phyloP scores from a whole-genome alignment of 1,140 invertebrate species.

The Drosophila persimilis region DNA sequence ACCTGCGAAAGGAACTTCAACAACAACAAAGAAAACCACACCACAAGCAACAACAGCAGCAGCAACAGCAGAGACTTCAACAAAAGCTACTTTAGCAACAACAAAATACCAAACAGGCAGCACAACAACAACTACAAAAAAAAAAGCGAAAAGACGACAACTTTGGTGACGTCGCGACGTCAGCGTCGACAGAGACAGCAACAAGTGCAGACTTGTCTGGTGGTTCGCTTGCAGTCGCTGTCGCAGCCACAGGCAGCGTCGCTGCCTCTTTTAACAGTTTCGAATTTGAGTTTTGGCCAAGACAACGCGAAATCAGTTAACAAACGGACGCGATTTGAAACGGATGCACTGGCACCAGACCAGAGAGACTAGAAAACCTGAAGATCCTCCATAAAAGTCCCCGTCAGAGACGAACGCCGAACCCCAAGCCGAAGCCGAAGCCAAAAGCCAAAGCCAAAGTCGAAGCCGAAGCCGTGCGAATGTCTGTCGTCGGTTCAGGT shows the following conservation, averaged over 20 bases:
- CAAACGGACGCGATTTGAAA: constrained; percentile 81
- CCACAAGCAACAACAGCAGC: constrained; percentile 15
- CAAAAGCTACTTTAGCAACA: constrained; percentile 10
- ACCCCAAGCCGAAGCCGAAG: neutral
- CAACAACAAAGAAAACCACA: neutral
- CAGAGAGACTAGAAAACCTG: constrained; percentile 21
- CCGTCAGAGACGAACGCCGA: constrained; percentile 9
- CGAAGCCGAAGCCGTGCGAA: constrained; percentile 44
- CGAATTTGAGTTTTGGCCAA: constrained; percentile 74
- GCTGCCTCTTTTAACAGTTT: constrained; percentile 58
- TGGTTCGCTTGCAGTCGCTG: constrained; percentile 61
- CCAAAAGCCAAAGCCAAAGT: constrained; percentile 8
- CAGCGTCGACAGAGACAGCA: constrained; percentile 21
- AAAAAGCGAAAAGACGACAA: constrained; percentile 75
- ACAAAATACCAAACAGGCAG: constrained; percentile 26
- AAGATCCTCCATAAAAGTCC: constrained; percentile 48
- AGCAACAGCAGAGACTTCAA: constrained; percentile 5
- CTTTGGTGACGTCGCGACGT: constrained; percentile 41
- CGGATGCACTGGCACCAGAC: constrained; percentile 57
- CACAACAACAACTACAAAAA: constrained; percentile 24
- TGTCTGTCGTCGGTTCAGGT: constrained; percentile 52
- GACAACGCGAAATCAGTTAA: constrained; percentile 82
- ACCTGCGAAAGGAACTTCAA: too few species aligned
- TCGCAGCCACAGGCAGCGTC: constrained; percentile 23
- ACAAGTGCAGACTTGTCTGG: constrained; percentile 67